Base-by-base conservation (phyloP, 2,888 invertebrate genomes). In the Amphipoea oculea region DNA sequence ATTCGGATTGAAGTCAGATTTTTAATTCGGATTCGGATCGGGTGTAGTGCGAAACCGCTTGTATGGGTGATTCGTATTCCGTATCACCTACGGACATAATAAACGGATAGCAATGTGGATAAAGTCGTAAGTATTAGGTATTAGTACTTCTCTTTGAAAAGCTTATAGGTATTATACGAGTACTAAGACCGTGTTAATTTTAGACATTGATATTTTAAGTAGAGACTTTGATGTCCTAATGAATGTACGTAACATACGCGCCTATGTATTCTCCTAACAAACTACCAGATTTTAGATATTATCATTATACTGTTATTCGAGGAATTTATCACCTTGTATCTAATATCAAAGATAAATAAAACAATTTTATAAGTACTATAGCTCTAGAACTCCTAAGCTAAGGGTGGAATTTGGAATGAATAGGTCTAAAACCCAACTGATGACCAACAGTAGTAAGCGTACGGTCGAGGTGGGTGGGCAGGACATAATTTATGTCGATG, bases 141-240 rank as follows among this genome's bases (percentile, higher is more conserved):
- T 42, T 9, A 42, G 42, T 42, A 42, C 42, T 42, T 42, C 17
- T 57, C 54, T 57, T 29, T 74, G 36, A 45, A 45, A 57, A 57
- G 42, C 29, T 40, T n/a, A 9, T 51, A n/a, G 23, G 17, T 36
- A 20, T 65, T 65, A n/a, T n/a, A n/a, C n/a, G n/a, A n/a, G n/a
- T n/a, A n/a, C 12, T 42, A 63, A 63, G 17, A 6, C 12, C 0
- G 48, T 51, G 11, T 51, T 51, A 4, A 42, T 51, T 77, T 51
- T 63, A 17, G 14, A 14, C 40, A 17, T 76, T 76, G 40, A 42
- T 60, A 48, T 48, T 23, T 17, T 36, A 60, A 5, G 9, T 40
- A 36, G 57, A 74, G 29, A 36, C 23, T 74, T 72, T 76, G 74
- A 76, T 76, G 51, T 40, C 51, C 17, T 42, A 77, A 36, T 17